phyloP scores from a whole-genome alignment of 2,888 invertebrate genomes.

The Ischnura elegans region DNA sequence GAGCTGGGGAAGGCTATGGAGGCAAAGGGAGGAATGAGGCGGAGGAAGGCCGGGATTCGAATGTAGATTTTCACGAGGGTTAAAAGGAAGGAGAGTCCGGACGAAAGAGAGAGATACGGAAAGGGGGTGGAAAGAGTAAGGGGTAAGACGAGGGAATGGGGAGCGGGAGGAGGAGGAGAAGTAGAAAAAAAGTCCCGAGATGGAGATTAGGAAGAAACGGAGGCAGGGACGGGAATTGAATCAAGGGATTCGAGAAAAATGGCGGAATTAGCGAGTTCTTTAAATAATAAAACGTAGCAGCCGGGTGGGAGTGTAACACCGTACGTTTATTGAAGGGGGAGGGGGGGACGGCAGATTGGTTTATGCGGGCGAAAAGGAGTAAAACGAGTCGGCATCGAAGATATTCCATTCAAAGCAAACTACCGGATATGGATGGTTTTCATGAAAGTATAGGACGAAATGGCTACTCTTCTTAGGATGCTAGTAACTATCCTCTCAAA shows the following conservation, averaged over 20 bases:
- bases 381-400: too few species aligned
- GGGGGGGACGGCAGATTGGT: not conserved
- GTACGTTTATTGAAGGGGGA: not conserved
- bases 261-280: not conserved
- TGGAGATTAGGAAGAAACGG: not conserved
- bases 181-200: not conserved
- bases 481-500: too few species aligned
- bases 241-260: constrained; percentile 15
- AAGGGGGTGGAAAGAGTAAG: not conserved
- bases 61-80: not conserved
- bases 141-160: not conserved
- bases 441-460: too few species aligned
- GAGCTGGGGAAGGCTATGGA: not conserved
- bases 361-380: too few species aligned
- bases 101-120: too few species aligned
- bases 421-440: too few species aligned
- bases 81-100: too few species aligned
- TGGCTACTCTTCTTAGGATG: too few species aligned
- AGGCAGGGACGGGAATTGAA: not conserved
- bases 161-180: not conserved
- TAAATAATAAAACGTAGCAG: constrained; percentile 26
- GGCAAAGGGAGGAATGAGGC: not conserved
- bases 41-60: not conserved
- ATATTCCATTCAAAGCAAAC: too few species aligned
- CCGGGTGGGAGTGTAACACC: too few species aligned